A percentile compares a stretch with the other conserved stretches of the same genome.
Evolutionary conservation across 2,888 invertebrate species (phyloP).

Genomic region (Platycheirus albimanus): DNA sequence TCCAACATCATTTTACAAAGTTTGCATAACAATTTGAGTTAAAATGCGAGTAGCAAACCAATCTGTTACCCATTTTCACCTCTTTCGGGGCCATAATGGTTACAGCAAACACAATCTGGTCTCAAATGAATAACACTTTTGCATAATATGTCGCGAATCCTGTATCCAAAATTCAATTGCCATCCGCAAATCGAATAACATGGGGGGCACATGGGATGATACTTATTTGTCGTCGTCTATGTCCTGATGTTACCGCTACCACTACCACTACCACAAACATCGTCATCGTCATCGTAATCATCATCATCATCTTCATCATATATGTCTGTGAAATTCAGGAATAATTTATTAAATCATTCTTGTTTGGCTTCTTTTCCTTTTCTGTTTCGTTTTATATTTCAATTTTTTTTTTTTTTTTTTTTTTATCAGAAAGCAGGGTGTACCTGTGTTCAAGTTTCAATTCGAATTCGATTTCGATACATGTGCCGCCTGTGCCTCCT

Average conservation of each 20-base stretch:
- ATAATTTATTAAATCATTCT: constrained; percentile 60
- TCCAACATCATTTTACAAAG: not conserved
- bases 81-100: constrained; percentile 7
- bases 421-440: too few species aligned
- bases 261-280: constrained; percentile 13
- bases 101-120: constrained; percentile 34
- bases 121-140: constrained; percentile 37
- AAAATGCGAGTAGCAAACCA: not conserved
- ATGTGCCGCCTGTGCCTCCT: not conserved
- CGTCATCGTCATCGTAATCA: constrained; percentile 4
- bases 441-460: constrained; percentile 21
- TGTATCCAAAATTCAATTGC: constrained; percentile 31
- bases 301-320: too few species aligned
- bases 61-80: constrained; percentile 6
- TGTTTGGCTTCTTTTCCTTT: constrained; percentile 31
- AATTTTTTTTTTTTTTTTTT: constrained; percentile 65
- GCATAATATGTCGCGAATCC: constrained; percentile 36
- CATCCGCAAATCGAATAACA: constrained; percentile 39
- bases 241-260: constrained; percentile 36
- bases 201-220: not conserved
- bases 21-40: constrained; percentile 17
- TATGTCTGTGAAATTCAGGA: constrained; percentile 49
- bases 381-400: constrained; percentile 56
- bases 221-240: not conserved
- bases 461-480: constrained; percentile 30